Evolutionary conservation across 1,140 invertebrate genomes (phyloP).

Genomic region (Penaeus japonicus): DNA sequence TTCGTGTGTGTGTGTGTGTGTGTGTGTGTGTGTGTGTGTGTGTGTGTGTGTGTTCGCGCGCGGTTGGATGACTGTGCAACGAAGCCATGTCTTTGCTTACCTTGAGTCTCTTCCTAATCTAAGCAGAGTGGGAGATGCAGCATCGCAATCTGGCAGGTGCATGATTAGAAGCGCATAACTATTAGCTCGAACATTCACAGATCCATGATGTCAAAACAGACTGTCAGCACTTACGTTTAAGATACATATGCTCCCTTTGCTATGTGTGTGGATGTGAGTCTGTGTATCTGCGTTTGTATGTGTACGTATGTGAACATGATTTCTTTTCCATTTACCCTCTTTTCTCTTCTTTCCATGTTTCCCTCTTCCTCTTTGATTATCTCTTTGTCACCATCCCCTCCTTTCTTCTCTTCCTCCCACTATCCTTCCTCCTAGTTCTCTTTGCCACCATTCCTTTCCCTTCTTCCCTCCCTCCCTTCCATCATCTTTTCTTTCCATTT

Average conservation of each 20-base stretch:
- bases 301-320: not conserved
- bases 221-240: no score
- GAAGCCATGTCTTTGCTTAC: not conserved
- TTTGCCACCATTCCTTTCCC: not conserved
- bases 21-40: not conserved
- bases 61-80: no score
- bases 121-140: no score
- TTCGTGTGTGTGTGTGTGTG: not conserved
- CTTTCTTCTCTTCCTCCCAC: not conserved
- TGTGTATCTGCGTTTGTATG: not conserved
- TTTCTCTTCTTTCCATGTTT: not conserved
- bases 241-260: no score
- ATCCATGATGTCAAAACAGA: not conserved
- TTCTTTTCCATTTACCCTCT: not conserved
- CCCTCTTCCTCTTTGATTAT: not conserved
- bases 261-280: not conserved
- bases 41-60: not conserved
- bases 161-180: not conserved
- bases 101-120: not conserved
- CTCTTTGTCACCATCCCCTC: not conserved
- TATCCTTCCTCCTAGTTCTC: not conserved
- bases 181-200: not conserved
- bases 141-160: not conserved
- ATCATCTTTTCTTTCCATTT: no score
- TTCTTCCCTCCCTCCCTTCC: not conserved